Percentiles rank a stretch among this genome's conserved stretches.
Conservation (phyloP, 2,113 vertebrate genomes). For the Herpetotheres cachinnans region DNA sequence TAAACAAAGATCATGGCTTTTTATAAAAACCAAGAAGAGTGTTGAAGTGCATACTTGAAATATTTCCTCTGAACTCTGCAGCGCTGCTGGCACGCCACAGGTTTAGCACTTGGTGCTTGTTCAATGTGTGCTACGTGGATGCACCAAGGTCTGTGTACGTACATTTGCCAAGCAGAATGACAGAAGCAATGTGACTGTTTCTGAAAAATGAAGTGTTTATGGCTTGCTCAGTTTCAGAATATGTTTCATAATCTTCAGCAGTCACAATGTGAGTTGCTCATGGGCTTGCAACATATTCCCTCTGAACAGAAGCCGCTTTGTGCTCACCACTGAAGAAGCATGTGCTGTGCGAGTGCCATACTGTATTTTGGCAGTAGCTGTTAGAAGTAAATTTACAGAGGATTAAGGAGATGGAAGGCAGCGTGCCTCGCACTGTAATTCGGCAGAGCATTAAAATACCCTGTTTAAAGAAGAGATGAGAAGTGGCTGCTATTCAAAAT, state of each 20-base stretch:
- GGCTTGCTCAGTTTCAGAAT: slow-evolving; percentile 11
- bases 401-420: slow-evolving; percentile 53
- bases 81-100: not conserved
- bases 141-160: not conserved
- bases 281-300: slow-evolving; percentile 22
- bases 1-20: not conserved
- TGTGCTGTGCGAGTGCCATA: slow-evolving; percentile 33
- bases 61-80: not conserved
- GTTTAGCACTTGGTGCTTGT: not conserved
- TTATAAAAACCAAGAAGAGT: not conserved
- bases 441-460: not conserved
- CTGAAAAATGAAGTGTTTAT: slow-evolving; percentile 59
- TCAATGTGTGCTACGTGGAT: slow-evolving; percentile 23
- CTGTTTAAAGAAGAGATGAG: slow-evolving; percentile 20
- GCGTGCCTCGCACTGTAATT: not conserved
- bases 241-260: slow-evolving; percentile 44
- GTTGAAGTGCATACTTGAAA: slow-evolving; percentile 11
- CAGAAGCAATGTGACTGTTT: not conserved
- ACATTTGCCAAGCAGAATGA: not conserved
- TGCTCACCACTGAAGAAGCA: slow-evolving; percentile 38
- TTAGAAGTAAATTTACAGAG: slow-evolving; percentile 48
- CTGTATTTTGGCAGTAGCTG: slow-evolving; percentile 57
- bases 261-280: slow-evolving; percentile 18
- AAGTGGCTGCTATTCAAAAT: not conserved
- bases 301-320: slow-evolving; percentile 50